Evolutionary conservation across 30 jellyfish, hydroid and myxozoan species (phyloP).

Genomic region (Turritopsis dohrnii): DNA sequence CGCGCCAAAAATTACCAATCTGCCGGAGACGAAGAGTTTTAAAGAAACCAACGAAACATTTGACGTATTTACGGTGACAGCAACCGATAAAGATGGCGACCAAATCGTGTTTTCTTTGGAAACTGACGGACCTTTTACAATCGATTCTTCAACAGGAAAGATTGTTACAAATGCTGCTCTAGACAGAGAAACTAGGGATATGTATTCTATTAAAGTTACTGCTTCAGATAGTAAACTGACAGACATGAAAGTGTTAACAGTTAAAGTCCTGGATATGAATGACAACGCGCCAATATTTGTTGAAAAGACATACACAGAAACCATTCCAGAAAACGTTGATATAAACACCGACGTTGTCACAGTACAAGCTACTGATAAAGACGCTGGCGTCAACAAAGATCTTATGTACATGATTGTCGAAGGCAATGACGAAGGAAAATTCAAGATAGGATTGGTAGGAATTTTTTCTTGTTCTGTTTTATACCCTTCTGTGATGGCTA

Average conservation of each 20-base stretch:
- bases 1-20: not conserved
- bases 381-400: not conserved
- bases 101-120: conserved; percentile 24
- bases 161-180: conserved; percentile 39
- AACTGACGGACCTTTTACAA: conserved; percentile 33
- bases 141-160: conserved; percentile 48
- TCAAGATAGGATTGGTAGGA: not conserved
- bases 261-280: conserved; percentile 63
- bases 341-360: conserved; percentile 4
- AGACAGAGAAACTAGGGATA: conserved; percentile 57
- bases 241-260: conserved; percentile 26
- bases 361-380: not conserved
- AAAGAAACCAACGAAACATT: conserved; percentile 4
- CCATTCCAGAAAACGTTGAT: not conserved
- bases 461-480: not conserved
- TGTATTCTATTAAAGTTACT: conserved; percentile 40
- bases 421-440: not conserved
- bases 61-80: conserved; percentile 17
- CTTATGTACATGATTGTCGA: conserved; percentile 2
- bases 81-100: conserved; percentile 25
- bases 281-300: conserved; percentile 69
- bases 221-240: conserved; percentile 64
- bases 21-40: not conserved
- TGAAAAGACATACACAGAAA: not conserved
- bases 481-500: not conserved